Conservation (phyloP, 2,888 invertebrate species). For the Leptinotarsa tumamoca region DNA sequence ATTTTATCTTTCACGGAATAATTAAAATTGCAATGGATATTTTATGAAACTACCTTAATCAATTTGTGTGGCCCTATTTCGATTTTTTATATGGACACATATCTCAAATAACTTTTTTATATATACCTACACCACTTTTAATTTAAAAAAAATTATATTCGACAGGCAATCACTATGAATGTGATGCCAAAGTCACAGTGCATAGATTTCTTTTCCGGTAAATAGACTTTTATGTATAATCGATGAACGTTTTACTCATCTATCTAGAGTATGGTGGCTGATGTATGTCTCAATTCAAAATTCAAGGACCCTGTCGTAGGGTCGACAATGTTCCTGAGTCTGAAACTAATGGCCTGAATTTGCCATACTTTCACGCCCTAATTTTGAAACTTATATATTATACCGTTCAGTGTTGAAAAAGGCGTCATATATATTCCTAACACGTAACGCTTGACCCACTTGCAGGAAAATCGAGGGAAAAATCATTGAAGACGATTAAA, state of each 20-base stretch:
- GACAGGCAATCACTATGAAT: too few species aligned
- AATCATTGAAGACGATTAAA: not conserved
- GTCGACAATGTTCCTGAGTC: not conserved
- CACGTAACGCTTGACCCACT: slow-evolving; percentile 35
- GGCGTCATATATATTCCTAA: slow-evolving; percentile 34
- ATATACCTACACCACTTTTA: too few species aligned
- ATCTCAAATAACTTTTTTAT: too few species aligned
- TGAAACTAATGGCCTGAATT: slow-evolving; percentile 2
- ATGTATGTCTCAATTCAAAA: not conserved
- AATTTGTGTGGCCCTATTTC: too few species aligned
- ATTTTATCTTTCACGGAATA: too few species aligned
- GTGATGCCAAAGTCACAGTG: too few species aligned
- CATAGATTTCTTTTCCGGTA: too few species aligned
- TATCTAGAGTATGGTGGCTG: not conserved
- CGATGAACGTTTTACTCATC: not conserved
- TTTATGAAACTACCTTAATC: too few species aligned
- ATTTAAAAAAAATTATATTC: too few species aligned
- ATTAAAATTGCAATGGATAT: too few species aligned
- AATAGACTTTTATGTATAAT: not conserved
- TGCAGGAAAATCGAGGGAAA: not conserved
- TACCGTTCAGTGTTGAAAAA: slow-evolving; percentile 25
- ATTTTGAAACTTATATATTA: slow-evolving; percentile 30
- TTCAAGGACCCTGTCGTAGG: not conserved
- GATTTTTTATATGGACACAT: too few species aligned
- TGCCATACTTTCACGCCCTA: slow-evolving; percentile 24